Evolutionary conservation across 2,888 invertebrate species (phyloP).

Genomic region (Philopedon plagiatum): DNA sequence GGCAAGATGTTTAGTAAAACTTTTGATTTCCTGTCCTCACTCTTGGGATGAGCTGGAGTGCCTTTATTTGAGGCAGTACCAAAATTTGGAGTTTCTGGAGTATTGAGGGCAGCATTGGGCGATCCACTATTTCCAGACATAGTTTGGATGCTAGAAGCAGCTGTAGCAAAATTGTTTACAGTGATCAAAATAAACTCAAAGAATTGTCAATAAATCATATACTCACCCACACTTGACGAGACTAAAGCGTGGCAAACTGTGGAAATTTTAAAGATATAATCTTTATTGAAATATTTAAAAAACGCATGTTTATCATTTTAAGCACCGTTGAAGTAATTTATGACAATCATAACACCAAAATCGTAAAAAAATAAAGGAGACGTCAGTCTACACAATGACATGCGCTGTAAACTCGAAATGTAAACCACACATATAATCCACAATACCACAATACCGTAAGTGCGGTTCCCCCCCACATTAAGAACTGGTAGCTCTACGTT

Average conservation of each 20-base stretch:
- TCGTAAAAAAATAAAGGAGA: constrained; percentile 11
- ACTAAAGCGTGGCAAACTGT: background rate
- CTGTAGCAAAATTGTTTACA: constrained; percentile 4
- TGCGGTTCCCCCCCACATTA: background rate
- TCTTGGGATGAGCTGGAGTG: constrained; percentile 52
- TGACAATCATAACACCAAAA: constrained; percentile 29
- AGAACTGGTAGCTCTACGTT: too few species aligned
- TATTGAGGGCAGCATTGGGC: constrained; percentile 21
- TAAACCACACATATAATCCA: background rate
- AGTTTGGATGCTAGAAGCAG: constrained; percentile 15
- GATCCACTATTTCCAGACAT: constrained; percentile 42
- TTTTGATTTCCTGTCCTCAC: constrained; percentile 62
- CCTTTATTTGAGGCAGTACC: constrained; percentile 25
- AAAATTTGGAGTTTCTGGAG: constrained; percentile 25
- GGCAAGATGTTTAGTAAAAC: constrained; percentile 68
- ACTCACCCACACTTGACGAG: background rate
- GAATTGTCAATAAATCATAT: background rate
- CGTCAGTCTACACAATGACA: constrained; percentile 10
- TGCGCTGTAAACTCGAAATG: constrained; percentile 8
- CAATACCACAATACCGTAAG: background rate
- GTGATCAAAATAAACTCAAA: background rate
- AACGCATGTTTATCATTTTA: constrained; percentile 10
- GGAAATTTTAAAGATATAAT: background rate
- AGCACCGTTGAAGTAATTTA: constrained; percentile 28
- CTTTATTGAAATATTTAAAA: background rate